Conservation (phyloP, 2,113 vertebrate species). For the Heteronetta atricapilla region DNA sequence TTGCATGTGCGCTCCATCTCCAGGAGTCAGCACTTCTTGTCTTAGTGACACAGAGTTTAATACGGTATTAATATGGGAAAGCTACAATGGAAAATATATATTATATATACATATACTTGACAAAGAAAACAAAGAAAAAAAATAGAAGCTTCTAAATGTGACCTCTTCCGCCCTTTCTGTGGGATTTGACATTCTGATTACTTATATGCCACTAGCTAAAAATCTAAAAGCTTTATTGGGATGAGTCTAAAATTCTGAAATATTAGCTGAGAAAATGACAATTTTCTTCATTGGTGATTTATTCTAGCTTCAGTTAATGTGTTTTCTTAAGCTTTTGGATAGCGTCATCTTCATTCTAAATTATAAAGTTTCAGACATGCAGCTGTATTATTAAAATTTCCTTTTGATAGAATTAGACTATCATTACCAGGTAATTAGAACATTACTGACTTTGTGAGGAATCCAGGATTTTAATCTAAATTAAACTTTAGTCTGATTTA, state of each 20-base stretch:
- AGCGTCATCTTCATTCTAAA: slow-evolving; percentile 63
- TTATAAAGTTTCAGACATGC: slow-evolving; percentile 68
- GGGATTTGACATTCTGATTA: background rate
- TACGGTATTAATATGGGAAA: background rate
- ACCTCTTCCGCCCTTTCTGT: background rate
- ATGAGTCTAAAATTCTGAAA: slow-evolving; percentile 12
- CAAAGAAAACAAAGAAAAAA: background rate
- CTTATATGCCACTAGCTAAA: background rate
- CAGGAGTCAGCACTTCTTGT: background rate
- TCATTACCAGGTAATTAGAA: slow-evolving; percentile 72
- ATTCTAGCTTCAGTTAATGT: slow-evolving; percentile 61
- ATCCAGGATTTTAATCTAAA: slow-evolving; percentile 73
- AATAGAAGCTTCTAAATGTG: background rate
- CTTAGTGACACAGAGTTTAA: background rate
- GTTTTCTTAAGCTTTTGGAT: slow-evolving; percentile 71
- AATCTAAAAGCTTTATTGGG: background rate
- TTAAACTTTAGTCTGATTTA: slow-evolving; percentile 71
- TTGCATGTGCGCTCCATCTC: background rate
- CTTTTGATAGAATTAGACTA: slow-evolving; percentile 73
- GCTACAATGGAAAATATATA: background rate
- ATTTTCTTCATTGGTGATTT: slow-evolving; percentile 65
- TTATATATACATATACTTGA: too few relatives aligned
- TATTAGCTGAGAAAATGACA: slow-evolving; percentile 46
- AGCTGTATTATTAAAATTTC: slow-evolving; percentile 70
- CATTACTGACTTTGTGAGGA: slow-evolving; percentile 68